Evolutionary conservation across 2,797 vertebrate genomes (phyloP).

Genomic region (Lagorchestes hirsutus): DNA sequence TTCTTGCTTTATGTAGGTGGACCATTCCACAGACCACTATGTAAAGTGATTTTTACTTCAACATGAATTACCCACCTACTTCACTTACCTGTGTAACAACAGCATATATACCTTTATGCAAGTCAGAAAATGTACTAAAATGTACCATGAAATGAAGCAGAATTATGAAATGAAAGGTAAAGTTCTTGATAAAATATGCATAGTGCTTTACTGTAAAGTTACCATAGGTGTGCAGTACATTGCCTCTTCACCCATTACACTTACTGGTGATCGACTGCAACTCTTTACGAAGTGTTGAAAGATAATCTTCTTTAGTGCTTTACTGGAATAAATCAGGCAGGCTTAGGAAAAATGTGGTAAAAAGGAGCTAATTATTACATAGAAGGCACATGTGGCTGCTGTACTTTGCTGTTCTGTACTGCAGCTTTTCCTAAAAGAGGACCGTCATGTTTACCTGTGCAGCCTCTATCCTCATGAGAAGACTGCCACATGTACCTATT

Average conservation of each 20-base stretch:
- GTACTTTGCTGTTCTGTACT: no score
- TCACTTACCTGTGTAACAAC: background rate
- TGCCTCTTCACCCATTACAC: background rate
- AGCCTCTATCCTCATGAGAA: no score
- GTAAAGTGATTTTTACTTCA: background rate
- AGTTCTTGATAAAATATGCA: background rate
- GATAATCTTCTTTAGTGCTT: background rate
- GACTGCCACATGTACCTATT: no score
- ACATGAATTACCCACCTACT: background rate
- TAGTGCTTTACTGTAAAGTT: background rate
- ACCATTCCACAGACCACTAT: background rate
- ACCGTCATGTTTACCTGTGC: no score
- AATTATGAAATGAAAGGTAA: background rate
- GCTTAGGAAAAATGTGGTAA: background rate
- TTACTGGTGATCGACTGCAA: background rate
- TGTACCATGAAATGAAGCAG: background rate
- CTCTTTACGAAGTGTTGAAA: background rate
- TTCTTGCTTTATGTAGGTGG: background rate
- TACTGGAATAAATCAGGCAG: background rate
- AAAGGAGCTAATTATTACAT: no score
- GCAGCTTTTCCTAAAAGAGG: no score
- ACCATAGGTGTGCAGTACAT: background rate
- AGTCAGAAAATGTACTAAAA: background rate
- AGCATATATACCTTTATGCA: background rate
- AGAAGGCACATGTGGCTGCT: no score